Conservation (phyloP, 2,888 invertebrate species). For the Diaprepes abbreviatus region DNA sequence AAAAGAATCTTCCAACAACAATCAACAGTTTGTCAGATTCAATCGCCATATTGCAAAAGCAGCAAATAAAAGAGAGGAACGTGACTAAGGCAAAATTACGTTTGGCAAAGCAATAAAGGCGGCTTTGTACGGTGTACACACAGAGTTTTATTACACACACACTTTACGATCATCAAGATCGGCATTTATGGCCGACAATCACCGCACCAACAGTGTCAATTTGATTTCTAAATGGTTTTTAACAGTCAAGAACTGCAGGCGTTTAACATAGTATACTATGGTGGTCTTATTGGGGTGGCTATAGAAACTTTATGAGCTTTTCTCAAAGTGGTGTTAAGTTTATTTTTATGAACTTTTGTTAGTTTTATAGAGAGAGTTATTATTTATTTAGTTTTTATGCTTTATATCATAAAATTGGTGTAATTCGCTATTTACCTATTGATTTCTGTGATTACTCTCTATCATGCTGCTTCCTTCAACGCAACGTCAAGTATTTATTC, state of each 20-base stretch:
- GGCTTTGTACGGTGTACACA: constrained; percentile 56
- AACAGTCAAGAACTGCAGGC: constrained; percentile 30
- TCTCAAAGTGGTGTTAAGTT: constrained; percentile 21
- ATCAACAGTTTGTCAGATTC: constrained; percentile 26
- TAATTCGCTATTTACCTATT: no score
- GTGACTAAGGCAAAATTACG: constrained; percentile 55
- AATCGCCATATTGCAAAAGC: constrained; percentile 21
- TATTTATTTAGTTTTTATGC: constrained; percentile 1
- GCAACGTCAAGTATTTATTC: no score
- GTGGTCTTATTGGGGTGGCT: constrained; percentile 30
- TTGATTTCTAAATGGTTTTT: constrained; percentile 60
- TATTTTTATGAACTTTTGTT: constrained; percentile 7
- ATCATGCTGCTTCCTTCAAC: no score
- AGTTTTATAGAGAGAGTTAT: background rate
- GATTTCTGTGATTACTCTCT: no score
- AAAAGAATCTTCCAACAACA: constrained; percentile 13
- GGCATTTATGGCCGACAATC: constrained; percentile 61
- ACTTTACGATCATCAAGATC: constrained; percentile 66
- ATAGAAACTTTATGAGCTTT: constrained; percentile 24
- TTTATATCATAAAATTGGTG: background rate
- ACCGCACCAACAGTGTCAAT: constrained; percentile 62
- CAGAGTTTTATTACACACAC: constrained; percentile 62
- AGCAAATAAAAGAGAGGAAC: constrained; percentile 48
- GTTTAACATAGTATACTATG: constrained; percentile 32
- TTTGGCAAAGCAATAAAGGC: constrained; percentile 55